Evolutionary conservation across 2,113 vertebrate genomes (phyloP), one percentile per base, ranked within the genome.

Genomic region (Sardina pilchardus): DNA sequence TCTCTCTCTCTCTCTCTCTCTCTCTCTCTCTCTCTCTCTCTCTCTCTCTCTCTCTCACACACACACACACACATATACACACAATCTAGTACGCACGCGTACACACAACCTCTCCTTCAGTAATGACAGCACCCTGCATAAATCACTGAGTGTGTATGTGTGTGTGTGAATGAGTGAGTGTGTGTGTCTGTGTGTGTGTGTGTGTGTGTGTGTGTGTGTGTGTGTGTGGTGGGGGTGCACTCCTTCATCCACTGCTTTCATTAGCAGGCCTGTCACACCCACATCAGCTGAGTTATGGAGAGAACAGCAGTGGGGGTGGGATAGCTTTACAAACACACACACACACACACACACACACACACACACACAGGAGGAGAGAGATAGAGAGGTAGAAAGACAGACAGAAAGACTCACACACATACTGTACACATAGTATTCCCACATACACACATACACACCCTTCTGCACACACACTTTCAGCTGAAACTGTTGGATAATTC

Each of bases 201-300:
- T 30, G 26, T 71, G 63, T 71, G 63, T 71, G 63, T 26, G 63
- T 71, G 63, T 71, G 63, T 71, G 63, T 71, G 63, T n/a, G 26
- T 26, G 63, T n/a, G 63, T 71, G 48, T 50, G 48, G 3, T 50
- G 48, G 48, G 48, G 9, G 12, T 16, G 16, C 48, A 16, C 48
- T 50, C 16, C 48, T 16, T 50, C 48, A 50, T 50, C 48, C n/a
- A 8, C n/a, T 71, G 4, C 63, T 30, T 71, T 71, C 63, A 71
- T 71, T 71, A 71, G 63, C 63, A 71, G 63, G 63, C 63, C 63
- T 71, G 63, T 71, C 63, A 71, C 63, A 71, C 63, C 63, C 63
- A 71, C 63, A 71, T 30, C 63, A 71, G 63, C 63, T 71, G 26
- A 71, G 26, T 71, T 71, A 71, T 71, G 63, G 63, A 30, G 63